Evolutionary conservation across 2,888 invertebrate species (phyloP), one percentile per base, ranked within the genome.

Genomic region (Antheraea yamamai): DNA sequence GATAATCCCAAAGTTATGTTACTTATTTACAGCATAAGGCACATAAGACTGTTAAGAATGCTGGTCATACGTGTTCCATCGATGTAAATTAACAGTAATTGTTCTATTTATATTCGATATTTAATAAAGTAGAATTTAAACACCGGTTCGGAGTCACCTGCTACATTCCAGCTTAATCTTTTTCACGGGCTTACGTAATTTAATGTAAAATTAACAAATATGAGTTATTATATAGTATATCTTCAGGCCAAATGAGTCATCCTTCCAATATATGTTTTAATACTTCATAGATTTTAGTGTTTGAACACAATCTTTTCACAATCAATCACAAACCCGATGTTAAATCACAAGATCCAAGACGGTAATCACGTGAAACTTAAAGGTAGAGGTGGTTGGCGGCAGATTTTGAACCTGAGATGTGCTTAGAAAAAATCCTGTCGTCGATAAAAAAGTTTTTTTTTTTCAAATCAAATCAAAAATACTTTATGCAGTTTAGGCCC

Each of bases 1-100:
- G 23, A 61, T 73, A 64, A 73, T 73, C 73, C 39, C 58, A 39
- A 70, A 70, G 68, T 70, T 70, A 70, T 39, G 68, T 70, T n/a
- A 70, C 68, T 70, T 70, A 39, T 70, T 70, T 20, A 30, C 20
- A 39, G 39, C 4, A 39, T 39, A 8, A 70, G 18, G 10, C 39
- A 70, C 35, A 70, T 70, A 70, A 70, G 4, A 70, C 68, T 18
- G 68, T 70, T 39, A 70, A 70, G 35, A 70, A 70, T 70, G 30
- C 35, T 39, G 68, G 16, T 39, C n/a, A 39, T 12, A 18, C 20
- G 20, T 39, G 18, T 70, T 35, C 20, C 39, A 20, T 30, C 39
- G 1, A 39, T 70, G 35, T 39, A 70, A 70, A 39, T 70, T 70
- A 39, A 30, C 68, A n/a, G 35, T 70, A 70, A 70, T 70, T 70